Conservation (phyloP, 2,888 invertebrate species). For the Leptopilina myrica region DNA sequence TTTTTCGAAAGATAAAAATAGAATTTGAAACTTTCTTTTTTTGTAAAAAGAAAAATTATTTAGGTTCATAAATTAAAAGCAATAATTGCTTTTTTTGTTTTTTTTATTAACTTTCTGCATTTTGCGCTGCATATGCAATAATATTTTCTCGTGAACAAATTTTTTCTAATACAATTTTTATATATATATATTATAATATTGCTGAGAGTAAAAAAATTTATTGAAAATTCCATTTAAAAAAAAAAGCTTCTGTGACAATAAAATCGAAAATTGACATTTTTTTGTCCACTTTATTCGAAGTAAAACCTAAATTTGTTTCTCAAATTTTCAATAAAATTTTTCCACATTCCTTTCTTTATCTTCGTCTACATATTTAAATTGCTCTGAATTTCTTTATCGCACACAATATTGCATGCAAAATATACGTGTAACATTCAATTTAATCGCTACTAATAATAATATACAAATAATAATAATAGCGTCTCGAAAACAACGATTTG, state of each 20-base stretch:
- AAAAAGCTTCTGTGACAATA: background rate
- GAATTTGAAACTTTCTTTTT: too few relatives aligned
- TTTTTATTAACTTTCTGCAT: background rate
- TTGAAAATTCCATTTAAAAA: too few relatives aligned
- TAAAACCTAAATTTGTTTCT: background rate
- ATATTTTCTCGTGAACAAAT: too few relatives aligned
- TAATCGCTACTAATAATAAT: background rate
- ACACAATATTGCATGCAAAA: too few relatives aligned
- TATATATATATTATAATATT: too few relatives aligned
- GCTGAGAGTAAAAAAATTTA: too few relatives aligned
- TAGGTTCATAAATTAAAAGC: background rate
- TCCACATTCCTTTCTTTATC: background rate
- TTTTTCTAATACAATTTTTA: too few relatives aligned
- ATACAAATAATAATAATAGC: background rate
- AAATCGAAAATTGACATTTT: background rate
- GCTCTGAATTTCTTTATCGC: too few relatives aligned
- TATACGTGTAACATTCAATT: background rate
- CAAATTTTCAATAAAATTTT: conserved; percentile 3
- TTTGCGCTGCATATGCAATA: conserved; percentile 6
- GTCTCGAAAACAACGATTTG: background rate
- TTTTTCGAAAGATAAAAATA: too few relatives aligned
- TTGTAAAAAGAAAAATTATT: too few relatives aligned
- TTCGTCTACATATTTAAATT: too few relatives aligned
- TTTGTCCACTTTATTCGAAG: background rate
- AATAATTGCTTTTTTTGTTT: background rate